A percentile compares a stretch with the other conserved stretches of the same genome.
phyloP scores from a whole-genome alignment of 2,113 vertebrate genomes.

The Protobothrops flavoviridis region DNA sequence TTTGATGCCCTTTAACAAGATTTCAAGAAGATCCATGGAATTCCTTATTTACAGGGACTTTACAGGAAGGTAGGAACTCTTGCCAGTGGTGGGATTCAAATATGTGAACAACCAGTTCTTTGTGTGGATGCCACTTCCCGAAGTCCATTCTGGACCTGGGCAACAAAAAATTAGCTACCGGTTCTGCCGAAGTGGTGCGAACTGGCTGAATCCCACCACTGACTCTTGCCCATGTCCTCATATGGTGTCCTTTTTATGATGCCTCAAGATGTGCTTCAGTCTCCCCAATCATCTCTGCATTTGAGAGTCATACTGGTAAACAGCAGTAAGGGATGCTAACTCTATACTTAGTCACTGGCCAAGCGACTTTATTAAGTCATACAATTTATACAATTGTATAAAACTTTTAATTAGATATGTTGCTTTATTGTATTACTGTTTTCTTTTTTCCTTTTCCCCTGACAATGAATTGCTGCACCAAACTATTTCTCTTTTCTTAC shows the following conservation, averaged over 20 bases:
- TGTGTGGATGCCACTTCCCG: too few relatives aligned
- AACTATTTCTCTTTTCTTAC: not conserved
- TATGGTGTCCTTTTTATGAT: not conserved
- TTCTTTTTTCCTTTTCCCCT: not conserved
- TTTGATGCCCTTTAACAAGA: not conserved
- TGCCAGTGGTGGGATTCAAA: not conserved
- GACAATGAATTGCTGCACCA: not conserved
- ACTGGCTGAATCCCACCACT: too few relatives aligned
- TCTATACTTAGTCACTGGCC: not conserved
- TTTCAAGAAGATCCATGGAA: not conserved
- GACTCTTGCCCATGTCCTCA: not conserved
- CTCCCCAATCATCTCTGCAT: not conserved
- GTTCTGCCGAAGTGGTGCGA: too few relatives aligned
- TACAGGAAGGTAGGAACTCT: not conserved
- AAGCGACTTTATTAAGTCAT: not conserved
- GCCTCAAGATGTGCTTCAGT: not conserved
- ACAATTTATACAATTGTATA: not conserved
- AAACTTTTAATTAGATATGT: not conserved
- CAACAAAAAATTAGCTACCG: too few relatives aligned
- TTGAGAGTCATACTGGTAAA: not conserved
- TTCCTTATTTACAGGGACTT: not conserved
- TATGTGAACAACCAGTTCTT: too few relatives aligned
- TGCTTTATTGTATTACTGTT: not conserved
- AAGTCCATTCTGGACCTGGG: too few relatives aligned
- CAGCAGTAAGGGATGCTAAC: not conserved